Base-by-base conservation (phyloP, 1,140 invertebrate species). In the Lineus longissimus region DNA sequence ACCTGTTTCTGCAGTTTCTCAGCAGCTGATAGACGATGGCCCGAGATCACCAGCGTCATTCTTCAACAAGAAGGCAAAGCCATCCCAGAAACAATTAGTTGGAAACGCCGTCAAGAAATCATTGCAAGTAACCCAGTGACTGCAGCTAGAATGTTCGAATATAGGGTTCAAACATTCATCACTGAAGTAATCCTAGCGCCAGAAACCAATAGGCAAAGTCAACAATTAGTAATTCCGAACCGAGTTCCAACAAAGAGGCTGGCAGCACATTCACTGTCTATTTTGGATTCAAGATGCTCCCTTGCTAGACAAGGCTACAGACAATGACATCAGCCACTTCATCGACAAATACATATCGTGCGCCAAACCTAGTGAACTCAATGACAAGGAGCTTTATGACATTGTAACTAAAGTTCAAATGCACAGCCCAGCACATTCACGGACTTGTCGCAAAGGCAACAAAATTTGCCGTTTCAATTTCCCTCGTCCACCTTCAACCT, bases 231-330 rank as follows among this genome's bases (percentile, higher is more conserved):
- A 11, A 6, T 57, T 11, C 27, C 4, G 55, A 33, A 33, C 27
- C 15, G 55, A 57, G 27, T 57, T 57, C 19, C 55, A 57, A 27
- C 23, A 65, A 63, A 45, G 65, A 65, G 55, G 17, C 29, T n/a
- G 36, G 36, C 30, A 17, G 6, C 55, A 57, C 27, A 33, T 57
- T 7, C 55, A 57, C 27, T 72, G 78, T 43, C 62, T 84, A 2
- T 31, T 79, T 17, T 84, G 82, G 80, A 63, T 81, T 1, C 63
- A 57, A 57, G 55, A 57, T 57, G 55, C 55, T 7, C 55, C 55
- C 27, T 11, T 29, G 2, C 19, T 33, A 9, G 55, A 33, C n/a
- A 57, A 19, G 13, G 4, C 4, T 25, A 27, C 17, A 4, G 23
- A 25, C 23, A 7, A 7, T 4, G 55, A 57, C 6, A 25, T 57